Evolutionary conservation across 92 coral and sea anemone species (phyloP).

Genomic region (Porites rus): DNA sequence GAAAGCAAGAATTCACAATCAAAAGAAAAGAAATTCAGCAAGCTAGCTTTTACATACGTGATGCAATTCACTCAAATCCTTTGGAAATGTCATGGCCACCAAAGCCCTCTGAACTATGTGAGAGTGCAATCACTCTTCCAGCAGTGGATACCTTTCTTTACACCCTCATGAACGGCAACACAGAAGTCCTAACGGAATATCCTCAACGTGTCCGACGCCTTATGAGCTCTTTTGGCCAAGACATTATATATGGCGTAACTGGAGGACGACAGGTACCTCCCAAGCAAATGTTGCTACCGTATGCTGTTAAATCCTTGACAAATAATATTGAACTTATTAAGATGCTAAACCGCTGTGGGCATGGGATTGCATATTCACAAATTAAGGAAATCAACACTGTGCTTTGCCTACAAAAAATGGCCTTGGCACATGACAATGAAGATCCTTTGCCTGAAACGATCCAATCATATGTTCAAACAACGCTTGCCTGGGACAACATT

Average conservation of each 20-base stretch:
- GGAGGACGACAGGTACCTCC: slow-evolving; percentile 28
- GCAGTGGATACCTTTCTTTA: slow-evolving; percentile 40
- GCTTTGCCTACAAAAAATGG: too few species aligned
- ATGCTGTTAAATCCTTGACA: slow-evolving; percentile 61
- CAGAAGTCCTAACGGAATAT: slow-evolving; percentile 26
- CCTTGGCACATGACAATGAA: not conserved
- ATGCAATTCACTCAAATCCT: slow-evolving; percentile 38
- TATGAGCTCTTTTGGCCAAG: slow-evolving; percentile 47
- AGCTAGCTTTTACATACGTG: slow-evolving; percentile 44
- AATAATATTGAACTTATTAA: slow-evolving; percentile 60
- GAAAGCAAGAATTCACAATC: slow-evolving; percentile 29
- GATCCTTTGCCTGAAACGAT: slow-evolving; percentile 51
- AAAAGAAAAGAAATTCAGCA: slow-evolving; percentile 55
- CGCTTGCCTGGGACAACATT: slow-evolving; percentile 59
- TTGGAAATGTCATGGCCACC: slow-evolving; percentile 59
- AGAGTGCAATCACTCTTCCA: slow-evolving; percentile 47
- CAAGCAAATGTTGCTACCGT: slow-evolving; percentile 9
- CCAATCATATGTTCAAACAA: slow-evolving; percentile 41
- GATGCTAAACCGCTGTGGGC: slow-evolving; percentile 53
- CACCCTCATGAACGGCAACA: slow-evolving; percentile 35
- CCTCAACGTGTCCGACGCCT: slow-evolving; percentile 48
- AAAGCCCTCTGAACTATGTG: slow-evolving; percentile 22
- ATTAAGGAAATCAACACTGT: slow-evolving; percentile 20
- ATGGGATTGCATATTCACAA: slow-evolving; percentile 51
- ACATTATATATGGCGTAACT: slow-evolving; percentile 38